Base-by-base conservation (phyloP, 2,888 invertebrate genomes). In the Scotopteryx bipunctaria region DNA sequence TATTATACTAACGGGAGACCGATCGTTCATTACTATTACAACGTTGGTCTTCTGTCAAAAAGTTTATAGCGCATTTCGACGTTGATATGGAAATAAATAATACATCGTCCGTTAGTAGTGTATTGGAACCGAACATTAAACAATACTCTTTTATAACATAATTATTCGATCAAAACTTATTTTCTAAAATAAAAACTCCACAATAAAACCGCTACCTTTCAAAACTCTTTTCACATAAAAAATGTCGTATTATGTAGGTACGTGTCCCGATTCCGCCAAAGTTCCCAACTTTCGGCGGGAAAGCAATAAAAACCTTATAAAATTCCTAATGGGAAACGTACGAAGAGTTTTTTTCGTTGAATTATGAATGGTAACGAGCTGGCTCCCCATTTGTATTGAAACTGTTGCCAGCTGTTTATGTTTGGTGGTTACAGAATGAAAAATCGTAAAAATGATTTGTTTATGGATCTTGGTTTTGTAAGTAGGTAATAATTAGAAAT, bases 311-410 rank as follows among this genome's bases (percentile, higher is more conserved):
- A 89, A 89, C 86, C 83, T 87, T 86, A 87, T 87, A 88, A 89
- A 88, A 89, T 87, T 86, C 81, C 73, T 86, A 88, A 90, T 89
- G 77, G 87, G 86, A 89, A 89, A 90, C 88, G 89, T 89, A 87
- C 85, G 73, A 73, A 73, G 86, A 86, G 87, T 86, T 88, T 86
- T n/a, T 82, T 79, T 65, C 65, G 66, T 74, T 89, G 88, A 89
- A 89, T 90, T 88, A 89, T 90, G 89, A 88, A 90, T 89, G 84
- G 86, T 88, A 90, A 90, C 89, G 86, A 89, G 86, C 76, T 72
- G 50, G 57, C 50, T 47, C 71, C 78, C 81, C 78, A 72, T 73
- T 71, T 73, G 71, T 76, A 72, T 69, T 46, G 72, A 41, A 48
- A 48, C n/a, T 45, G 48, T 48, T 54, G 54, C 56, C 55, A 51